Evolutionary conservation across 2,888 invertebrate genomes (phyloP).

Genomic region (Mechanitis mazaeus): DNA sequence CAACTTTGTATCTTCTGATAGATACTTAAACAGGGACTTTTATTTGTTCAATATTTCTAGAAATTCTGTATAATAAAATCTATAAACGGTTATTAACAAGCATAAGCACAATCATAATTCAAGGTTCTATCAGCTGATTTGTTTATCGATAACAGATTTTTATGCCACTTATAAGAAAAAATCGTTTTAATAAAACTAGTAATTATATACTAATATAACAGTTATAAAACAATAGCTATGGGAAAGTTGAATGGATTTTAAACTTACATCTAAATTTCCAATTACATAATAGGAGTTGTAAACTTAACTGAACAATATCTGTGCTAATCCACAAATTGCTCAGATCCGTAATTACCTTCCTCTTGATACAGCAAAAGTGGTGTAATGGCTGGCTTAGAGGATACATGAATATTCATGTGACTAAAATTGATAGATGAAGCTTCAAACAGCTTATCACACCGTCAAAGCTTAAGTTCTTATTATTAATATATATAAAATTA

Average conservation of each 20-base stretch:
- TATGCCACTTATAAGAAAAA: too few species aligned
- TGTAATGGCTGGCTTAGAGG: conserved; percentile 45
- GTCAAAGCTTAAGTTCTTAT: too few species aligned
- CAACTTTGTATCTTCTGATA: conserved; percentile 2
- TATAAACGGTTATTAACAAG: too few species aligned
- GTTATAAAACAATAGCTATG: conserved; percentile 32
- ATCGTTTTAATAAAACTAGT: neutral
- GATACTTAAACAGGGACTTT: neutral
- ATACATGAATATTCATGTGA: conserved; percentile 54
- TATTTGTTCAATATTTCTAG: neutral
- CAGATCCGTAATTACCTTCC: conserved; percentile 3
- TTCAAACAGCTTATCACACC: conserved; percentile 50
- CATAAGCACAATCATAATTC: too few species aligned
- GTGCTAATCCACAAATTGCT: neutral
- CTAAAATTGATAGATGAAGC: conserved; percentile 49
- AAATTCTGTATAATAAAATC: too few species aligned
- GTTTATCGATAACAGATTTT: too few species aligned
- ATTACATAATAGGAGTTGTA: neutral
- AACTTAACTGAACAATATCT: neutral
- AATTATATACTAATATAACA: neutral
- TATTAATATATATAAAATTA: too few species aligned
- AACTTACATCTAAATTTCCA: neutral
- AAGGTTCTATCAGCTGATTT: too few species aligned
- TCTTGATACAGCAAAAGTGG: conserved; percentile 44
- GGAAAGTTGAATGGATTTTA: neutral